Evolutionary conservation across 2,113 vertebrate species (phyloP), one percentile per base, ranked within the genome.

Genomic region (Charina bottae): DNA sequence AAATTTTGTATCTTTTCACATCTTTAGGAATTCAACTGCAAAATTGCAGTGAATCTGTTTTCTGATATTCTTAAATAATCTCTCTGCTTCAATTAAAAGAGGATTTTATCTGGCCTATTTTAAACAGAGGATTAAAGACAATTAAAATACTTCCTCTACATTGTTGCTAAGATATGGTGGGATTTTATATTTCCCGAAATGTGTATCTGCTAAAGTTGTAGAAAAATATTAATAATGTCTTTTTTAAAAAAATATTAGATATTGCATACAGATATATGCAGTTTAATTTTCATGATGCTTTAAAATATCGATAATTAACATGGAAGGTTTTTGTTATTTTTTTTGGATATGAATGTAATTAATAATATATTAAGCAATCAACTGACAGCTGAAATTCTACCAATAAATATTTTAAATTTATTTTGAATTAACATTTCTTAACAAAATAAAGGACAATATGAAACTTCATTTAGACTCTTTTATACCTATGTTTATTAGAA

Each of bases 61-160:
- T 85, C 93, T 93, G 87, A 89, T 95, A 88, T 89, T 59, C 37
- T 94, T 90, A 89, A 59, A 55, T 97, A 96, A 97, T 96, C 96
- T 93, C 92, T 93, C 92, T 93, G 95, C 96, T 95, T 96, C 95
- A 94, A 94, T 95, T 95, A 89, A 97, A 98, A 98, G 97, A 98
- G 98, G 97, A 97, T 98, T 98, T 98, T 42, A 89, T 96, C 85
- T 94, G 96, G 93, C 97, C 97, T 97, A 97, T 97, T 98, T 98
- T 96, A 96, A 97, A 96, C 93, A 83, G 85, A 95, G 97, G 97
- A 98, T 98, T 98, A 97, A 96, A 96, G 97, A 95, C 96, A 96
- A 93, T 95, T 95, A 96, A 49, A 92, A 94, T 93, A 95, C 88
- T 95, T 96, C 94, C 89, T 84, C 46, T 93, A 60, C 93, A 95